These are phyloP conservation scores for Meriones psammophilus DNA, from an alignment of 2,797 vertebrate genomes.

Conservation along the genomic window DNA sequence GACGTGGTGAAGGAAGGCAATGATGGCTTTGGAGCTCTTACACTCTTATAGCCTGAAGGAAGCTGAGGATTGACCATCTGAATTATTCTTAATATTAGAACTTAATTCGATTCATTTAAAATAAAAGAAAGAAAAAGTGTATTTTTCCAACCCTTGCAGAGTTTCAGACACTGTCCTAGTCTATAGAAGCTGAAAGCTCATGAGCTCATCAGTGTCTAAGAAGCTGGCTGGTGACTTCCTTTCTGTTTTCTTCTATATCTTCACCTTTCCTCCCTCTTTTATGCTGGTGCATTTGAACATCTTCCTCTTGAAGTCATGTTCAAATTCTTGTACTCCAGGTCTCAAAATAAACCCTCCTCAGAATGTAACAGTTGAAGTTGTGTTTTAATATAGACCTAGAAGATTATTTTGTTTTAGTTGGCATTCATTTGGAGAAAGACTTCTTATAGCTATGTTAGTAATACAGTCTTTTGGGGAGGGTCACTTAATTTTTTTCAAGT, in stretches of 20 bases:
- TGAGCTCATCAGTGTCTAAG: neutral
- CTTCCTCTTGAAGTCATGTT: conserved; percentile 13
- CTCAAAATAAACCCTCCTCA: conserved; percentile 38
- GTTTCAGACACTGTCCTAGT: neutral
- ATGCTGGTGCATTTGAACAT: neutral
- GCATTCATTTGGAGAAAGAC: conserved; percentile 43
- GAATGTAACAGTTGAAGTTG: neutral
- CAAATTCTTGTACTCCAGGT: neutral
- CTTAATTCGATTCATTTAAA: conserved; percentile 48
- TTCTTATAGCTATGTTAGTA: conserved; percentile 44
- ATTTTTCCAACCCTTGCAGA: neutral
- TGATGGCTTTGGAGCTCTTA: neutral
- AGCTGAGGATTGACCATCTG: neutral
- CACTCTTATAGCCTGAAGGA: conserved; percentile 9
- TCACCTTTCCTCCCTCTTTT: conserved; percentile 18
- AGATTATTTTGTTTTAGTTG: conserved; percentile 34
- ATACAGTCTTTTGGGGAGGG: neutral
- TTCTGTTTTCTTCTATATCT: conserved; percentile 28
- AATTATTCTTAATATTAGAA: conserved; percentile 22
- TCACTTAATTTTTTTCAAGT: neutral
- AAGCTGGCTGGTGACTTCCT: neutral
- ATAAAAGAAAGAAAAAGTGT: neutral
- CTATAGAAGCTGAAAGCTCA: conserved; percentile 2
- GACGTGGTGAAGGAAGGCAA: neutral
- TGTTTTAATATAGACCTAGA: conserved; percentile 48